Evolutionary conservation across 2,888 invertebrate species (phyloP), one percentile per base, ranked within the genome.

Genomic region (Timandra comae): DNA sequence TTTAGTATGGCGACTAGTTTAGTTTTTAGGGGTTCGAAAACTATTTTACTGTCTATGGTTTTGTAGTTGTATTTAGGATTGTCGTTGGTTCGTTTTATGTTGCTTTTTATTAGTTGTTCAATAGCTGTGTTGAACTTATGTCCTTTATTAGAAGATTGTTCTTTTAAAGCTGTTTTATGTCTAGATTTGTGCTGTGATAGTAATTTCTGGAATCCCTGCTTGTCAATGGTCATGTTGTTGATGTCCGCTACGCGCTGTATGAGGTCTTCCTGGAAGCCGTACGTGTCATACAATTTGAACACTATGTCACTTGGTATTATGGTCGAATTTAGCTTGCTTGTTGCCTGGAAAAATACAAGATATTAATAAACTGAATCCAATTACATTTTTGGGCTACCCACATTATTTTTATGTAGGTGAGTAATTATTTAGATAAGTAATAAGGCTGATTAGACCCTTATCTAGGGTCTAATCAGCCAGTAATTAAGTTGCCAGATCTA

Each of bases 241-340:
- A 90, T 61, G 30, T 84, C 63, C 0, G 93, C 91, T 28, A 96
- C 69, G 51, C 90, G 88, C 13, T 87, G 70, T 34, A 95, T 92
- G 3, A 89, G 67, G 27, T 92, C 91, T 51, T 90, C 87, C 58
- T 90, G 91, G 33, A 96, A 86, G 21, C 96, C 96, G 64, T 91
- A 91, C 0, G 93, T 92, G 61, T 94, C 93, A 48, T 92, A 93
- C 9, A 96, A 65, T 69, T 91, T 92, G 61, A 91, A 93, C 0
- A 93, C 90, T 31, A 92, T 66, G 32, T 90, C 86, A 0, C 90
- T 90, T 2, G 91, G 88, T 41, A 94, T 86, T 34, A 68, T 67
- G 3, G 68, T 63, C 9, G 76, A 51, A 3, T 72, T 63, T 33
- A 54, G 52, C 36, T 71, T 76, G 28, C 65, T 45, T 77, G 82